Conservation (phyloP, 1,140 invertebrate species). For the Limonius californicus region DNA sequence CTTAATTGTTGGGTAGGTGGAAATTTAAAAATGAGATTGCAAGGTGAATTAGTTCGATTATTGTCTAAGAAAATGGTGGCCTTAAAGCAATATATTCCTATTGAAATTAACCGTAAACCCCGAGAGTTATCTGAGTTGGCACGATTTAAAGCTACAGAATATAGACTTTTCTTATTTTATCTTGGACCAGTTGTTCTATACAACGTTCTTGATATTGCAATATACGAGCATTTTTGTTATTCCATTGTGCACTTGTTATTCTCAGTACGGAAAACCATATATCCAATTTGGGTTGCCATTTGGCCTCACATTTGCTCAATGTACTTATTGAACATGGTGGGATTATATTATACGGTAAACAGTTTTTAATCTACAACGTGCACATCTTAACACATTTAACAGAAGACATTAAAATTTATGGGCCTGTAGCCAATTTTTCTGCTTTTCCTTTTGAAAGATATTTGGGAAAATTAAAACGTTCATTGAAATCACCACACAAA, state of each 20-base stretch:
- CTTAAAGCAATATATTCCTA: constrained; percentile 13
- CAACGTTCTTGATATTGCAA: constrained; percentile 33
- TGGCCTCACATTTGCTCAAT: not conserved
- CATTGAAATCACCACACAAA: constrained; percentile 32
- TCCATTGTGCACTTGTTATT: constrained; percentile 44
- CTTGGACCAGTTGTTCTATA: constrained; percentile 45
- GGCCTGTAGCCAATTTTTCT: constrained; percentile 44
- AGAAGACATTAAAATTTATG: constrained; percentile 46
- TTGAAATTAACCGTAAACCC: constrained; percentile 29
- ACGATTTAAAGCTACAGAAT: constrained; percentile 51
- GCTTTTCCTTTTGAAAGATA: constrained; percentile 51
- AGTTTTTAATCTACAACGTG: constrained; percentile 38
- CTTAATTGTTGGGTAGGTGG: constrained; percentile 3
- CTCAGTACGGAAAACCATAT: constrained; percentile 30
- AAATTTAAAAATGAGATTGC: not conserved
- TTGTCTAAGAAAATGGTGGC: constrained; percentile 11
- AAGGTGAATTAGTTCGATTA: not conserved
- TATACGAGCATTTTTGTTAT: constrained; percentile 47
- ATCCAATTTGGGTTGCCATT: not conserved
- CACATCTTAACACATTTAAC: constrained; percentile 43
- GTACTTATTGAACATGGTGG: constrained; percentile 18
- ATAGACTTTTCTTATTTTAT: constrained; percentile 49
- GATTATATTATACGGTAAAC: constrained; percentile 35
- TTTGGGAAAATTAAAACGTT: constrained; percentile 44
- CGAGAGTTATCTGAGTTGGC: constrained; percentile 19